Base-by-base conservation (phyloP, 92 coral and sea anemone species). In the Actinostola sp. region DNA sequence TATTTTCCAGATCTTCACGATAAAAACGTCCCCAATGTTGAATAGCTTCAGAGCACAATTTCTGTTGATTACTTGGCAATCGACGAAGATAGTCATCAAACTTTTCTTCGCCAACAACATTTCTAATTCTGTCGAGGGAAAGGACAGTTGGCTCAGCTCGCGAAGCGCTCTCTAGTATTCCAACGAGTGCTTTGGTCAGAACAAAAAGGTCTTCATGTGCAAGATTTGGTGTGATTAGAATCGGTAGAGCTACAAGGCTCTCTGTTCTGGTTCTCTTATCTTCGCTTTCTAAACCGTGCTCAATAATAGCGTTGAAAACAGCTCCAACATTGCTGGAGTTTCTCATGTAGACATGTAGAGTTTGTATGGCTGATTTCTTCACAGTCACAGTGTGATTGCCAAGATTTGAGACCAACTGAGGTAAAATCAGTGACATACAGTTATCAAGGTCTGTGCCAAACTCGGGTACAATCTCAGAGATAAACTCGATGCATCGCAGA, bases 331-430 rank as follows among this genome's bases (percentile, higher is more conserved):
- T 88, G 53, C 80, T 83, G 32, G 99, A 91, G 70, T 80, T 73
- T 52, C 87, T 87, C 99, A 95, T 91, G 97, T 95, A 95, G 48
- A 91, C 95, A 71, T 95, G 99, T 44, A 95, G 79, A 12, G 99
- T 95, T 79, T 95, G 99, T 56, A 95, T 92, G 50, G 99, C 90
- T 24, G 97, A 92, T 77, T 92, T 95, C 73, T 92, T 95, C 52
- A 88, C 86, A 58, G 92, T 92, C 49, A 92, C 97, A 46, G 90
- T 91, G 81, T 83, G 91, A 74, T 92, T 91, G 32, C 97, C 99
- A 56, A 95, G 81, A 66, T 88, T 92, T 28, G 97, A 87, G 45
- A 95, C 97, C 51, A 95, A 70, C 75, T 91, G 99, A 34, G 99
- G 97, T 58, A 95, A 80, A 44, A 95, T 78, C 44, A 88, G 74